Evolutionary conservation across 2,797 vertebrate species (phyloP).

Genomic region (Dromococcyx pavoninus): DNA sequence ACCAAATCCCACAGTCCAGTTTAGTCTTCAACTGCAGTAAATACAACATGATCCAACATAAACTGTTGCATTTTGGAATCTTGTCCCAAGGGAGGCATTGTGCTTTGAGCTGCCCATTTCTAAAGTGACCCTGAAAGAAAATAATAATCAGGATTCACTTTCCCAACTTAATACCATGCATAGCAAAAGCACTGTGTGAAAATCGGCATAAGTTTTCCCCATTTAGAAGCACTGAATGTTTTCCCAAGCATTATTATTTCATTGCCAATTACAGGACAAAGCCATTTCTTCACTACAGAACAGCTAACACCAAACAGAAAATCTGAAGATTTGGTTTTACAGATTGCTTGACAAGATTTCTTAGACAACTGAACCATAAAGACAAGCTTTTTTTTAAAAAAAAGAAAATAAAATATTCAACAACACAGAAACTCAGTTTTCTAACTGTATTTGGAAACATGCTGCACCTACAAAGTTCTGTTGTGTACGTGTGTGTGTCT

Average conservation of each 20-base stretch:
- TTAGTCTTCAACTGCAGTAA: conserved; percentile 16
- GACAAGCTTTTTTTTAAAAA: background rate
- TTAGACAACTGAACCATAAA: conserved; percentile 53
- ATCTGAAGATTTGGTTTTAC: conserved; percentile 71
- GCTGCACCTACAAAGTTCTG: conserved; percentile 55
- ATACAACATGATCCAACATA: background rate
- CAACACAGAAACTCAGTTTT: conserved; percentile 54
- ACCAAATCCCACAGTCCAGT: conserved; percentile 30
- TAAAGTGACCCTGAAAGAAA: conserved; percentile 70
- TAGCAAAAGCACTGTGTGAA: conserved; percentile 79
- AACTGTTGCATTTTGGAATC: conserved; percentile 72
- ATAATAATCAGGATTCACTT: conserved; percentile 66
- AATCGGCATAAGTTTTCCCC: conserved; percentile 72
- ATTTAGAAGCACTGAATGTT: conserved; percentile 75
- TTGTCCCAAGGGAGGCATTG: conserved; percentile 77
- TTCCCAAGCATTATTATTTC: conserved; percentile 73
- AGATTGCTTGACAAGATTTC: conserved; percentile 59
- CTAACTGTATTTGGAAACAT: conserved; percentile 69
- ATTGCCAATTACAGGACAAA: conserved; percentile 76
- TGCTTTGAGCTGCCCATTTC: conserved; percentile 75
- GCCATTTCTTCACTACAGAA: conserved; percentile 75
- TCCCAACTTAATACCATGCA: conserved; percentile 77
- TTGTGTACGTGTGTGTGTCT: background rate
- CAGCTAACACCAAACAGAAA: conserved; percentile 74
- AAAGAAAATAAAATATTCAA: conserved; percentile 34